Base-by-base conservation (phyloP, 2,888 invertebrate species). In the Sylvicola cinctus region DNA sequence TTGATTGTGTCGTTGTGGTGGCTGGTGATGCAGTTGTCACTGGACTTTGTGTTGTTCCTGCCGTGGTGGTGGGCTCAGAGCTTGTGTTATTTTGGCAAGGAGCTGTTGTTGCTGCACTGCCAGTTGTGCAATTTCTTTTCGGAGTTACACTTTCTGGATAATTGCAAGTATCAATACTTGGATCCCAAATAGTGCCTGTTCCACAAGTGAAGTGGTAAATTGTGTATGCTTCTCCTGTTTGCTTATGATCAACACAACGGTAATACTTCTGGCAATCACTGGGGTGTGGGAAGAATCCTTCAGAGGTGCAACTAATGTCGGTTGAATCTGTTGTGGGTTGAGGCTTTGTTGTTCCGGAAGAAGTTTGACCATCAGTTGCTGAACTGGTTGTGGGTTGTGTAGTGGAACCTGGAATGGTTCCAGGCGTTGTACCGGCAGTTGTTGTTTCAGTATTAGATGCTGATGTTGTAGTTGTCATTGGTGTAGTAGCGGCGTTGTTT, bases 131-230 rank as follows among this genome's bases (percentile, higher is more conserved):
- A 40, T 58, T 50, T 17, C 63, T 52, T 33, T 56, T 58, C n/a
- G 72, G 70, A 46, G 71, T 68, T 12, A 73, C 68, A 6, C 70
- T 68, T 38, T 68, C 65, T 41, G 69, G 66, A 45, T 73, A 61
- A 50, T 77, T 77, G 49, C 78, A 78, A 3, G 70, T 68, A 40
- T 64, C 65, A 33, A 74, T 49, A 32, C 64, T 62, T 16, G 71
- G 68, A 54, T 78, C 77, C 63, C 73, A 78, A 41, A 77, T 73
- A 2, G 78, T 78, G 20, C 75, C 75, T 39, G 66, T 65, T 11
- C 68, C 65, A 46, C 78, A 78, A 30, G 67, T 64, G 48, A 75
- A 76, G 46, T 71, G 62, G 48, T 65, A 74, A 6, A 71, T 61
- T 34, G 70, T 70, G 47, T 67, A 74, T 39, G 52, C 47, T 47